Evolutionary conservation across 2,797 vertebrate species (phyloP), one percentile per base, ranked within the genome.

Genomic region (Meriones psammophilus): DNA sequence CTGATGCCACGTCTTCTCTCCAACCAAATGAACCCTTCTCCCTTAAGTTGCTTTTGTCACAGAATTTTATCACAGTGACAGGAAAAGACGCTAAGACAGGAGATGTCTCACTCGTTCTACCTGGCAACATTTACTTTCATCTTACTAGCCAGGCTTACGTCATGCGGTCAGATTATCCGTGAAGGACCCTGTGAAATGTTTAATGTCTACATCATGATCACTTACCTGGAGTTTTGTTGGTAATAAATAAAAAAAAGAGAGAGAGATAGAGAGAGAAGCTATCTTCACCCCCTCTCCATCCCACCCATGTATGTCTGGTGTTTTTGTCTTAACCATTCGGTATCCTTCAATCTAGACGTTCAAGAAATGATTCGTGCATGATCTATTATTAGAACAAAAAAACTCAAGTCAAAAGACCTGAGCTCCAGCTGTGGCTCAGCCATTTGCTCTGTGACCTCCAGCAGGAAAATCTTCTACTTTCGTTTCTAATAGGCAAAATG

Each of bases 401-500:
- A 68, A 39, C 39, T 94, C 58, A 83, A 66, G 17, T 81, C n/a
- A 68, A 89, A 91, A 83, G 42, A 36, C 3, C 33, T 92, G 54
- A 22, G 15, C 81, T 66, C 71, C 39, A 76, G 15, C 66, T 68
- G 58, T 50, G 62, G 15, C 58, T 88, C 20, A 28, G 50, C 71
- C 54, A 46, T 56, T 68, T 74, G 26, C 66, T 91, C 83, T 33
- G 5, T 24, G 28, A 80, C 26, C 78, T 73, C 87, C 39, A 64
- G n/a, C 14, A 78, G 69, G n/a, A 74, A 74, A 66, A 26, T 91
- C 36, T 79, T 89, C 81, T 83, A 78, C 50, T 94, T 95, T 39
- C 54, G 46, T 62, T 92, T 95, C 89, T 96, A 79, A 88, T 66
- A 8, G 73, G 28, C 36, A 87, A 96, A 94, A 91, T 71, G 46